phyloP scores from a whole-genome alignment of 2,888 invertebrate genomes.

The Halictus quadricinctus region DNA sequence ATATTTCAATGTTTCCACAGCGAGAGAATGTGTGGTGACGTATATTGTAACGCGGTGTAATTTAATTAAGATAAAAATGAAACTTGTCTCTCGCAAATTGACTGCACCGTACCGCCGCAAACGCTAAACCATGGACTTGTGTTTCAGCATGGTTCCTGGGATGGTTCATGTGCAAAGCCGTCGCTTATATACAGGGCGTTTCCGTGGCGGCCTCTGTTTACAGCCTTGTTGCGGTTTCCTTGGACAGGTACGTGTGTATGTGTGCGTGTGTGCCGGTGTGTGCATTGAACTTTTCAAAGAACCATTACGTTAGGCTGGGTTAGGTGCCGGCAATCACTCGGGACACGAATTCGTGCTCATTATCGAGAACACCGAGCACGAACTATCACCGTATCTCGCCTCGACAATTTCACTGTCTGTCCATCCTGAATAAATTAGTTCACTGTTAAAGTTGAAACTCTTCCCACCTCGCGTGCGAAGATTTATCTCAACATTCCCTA shows the following conservation, averaged over 20 bases:
- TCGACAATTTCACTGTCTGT: conserved; percentile 10
- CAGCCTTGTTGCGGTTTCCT: conserved; percentile 96
- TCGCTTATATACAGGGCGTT: conserved; percentile 97
- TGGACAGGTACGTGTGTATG: conserved; percentile 89
- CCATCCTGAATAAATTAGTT: conserved; percentile 15
- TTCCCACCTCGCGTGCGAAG: background rate
- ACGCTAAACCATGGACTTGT: conserved; percentile 71
- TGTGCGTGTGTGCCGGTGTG: background rate
- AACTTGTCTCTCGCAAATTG: background rate
- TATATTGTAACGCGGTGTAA: background rate
- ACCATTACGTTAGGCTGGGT: conserved; percentile 24
- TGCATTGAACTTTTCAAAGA: conserved; percentile 40
- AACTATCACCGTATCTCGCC: background rate
- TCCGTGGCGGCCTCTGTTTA: conserved; percentile 98
- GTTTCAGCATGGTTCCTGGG: conserved; percentile 96
- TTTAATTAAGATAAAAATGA: background rate
- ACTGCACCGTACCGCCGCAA: conserved; percentile 23
- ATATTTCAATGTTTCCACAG: background rate
- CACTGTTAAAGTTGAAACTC: background rate
- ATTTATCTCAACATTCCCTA: background rate
- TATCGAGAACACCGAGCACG: conserved; percentile 19
- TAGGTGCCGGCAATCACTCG: conserved; percentile 13
- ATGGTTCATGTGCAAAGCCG: conserved; percentile 97
- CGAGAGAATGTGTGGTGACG: background rate
- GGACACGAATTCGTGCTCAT: conserved; percentile 10